Conservation (phyloP, 2,888 invertebrate species). For the Buathra laborator region DNA sequence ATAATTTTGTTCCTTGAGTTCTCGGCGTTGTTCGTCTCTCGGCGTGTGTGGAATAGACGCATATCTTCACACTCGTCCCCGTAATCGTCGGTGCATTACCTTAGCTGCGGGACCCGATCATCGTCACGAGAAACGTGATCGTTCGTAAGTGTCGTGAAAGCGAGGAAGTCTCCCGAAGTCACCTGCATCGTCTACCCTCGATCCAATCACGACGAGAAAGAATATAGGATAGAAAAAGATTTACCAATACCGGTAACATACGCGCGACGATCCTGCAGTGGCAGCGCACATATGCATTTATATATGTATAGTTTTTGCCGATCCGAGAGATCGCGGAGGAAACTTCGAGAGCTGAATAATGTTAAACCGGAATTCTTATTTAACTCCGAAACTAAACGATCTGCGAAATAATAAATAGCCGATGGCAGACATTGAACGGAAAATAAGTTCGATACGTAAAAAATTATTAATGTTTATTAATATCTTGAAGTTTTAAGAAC, state of each 20-base stretch:
- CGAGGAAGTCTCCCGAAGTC: slow-evolving; percentile 45
- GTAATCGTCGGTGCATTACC: slow-evolving; percentile 21
- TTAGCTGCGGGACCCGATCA: not conserved
- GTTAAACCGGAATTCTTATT: too few relatives aligned
- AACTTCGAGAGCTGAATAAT: too few relatives aligned
- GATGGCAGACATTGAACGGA: too few relatives aligned
- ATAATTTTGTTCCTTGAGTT: not conserved
- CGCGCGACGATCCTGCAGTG: not conserved
- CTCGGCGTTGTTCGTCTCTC: too few relatives aligned
- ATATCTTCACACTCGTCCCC: slow-evolving; percentile 19
- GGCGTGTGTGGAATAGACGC: slow-evolving; percentile 1
- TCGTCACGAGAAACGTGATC: slow-evolving; percentile 61
- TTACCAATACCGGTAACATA: slow-evolving; percentile 21
- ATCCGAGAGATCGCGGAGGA: not conserved
- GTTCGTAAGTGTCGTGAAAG: slow-evolving; percentile 58
- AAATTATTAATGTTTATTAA: too few relatives aligned
- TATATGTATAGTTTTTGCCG: not conserved
- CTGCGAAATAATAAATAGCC: too few relatives aligned
- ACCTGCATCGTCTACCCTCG: slow-evolving; percentile 36
- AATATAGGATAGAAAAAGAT: slow-evolving; percentile 16
- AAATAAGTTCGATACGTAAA: too few relatives aligned
- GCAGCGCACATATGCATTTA: not conserved
- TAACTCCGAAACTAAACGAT: too few relatives aligned
- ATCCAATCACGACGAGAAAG: slow-evolving; percentile 12
- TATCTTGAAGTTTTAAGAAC: too few relatives aligned